These are phyloP conservation scores for Myiopsitta monachus DNA, from an alignment of 2,113 vertebrate genomes.

Conservation along the genomic window DNA sequence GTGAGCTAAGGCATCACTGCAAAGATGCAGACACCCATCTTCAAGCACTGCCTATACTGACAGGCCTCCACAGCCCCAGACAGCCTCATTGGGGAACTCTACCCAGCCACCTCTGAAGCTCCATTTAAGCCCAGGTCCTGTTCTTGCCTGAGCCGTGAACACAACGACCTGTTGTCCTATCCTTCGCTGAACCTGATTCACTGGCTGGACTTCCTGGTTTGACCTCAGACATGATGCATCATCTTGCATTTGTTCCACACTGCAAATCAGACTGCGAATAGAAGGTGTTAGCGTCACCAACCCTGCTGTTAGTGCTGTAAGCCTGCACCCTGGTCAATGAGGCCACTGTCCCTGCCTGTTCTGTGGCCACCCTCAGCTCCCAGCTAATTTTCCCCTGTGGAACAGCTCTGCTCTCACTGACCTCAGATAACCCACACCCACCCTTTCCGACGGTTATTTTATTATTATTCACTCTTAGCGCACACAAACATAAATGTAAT, in stretches of 20 bases:
- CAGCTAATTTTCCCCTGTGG: background rate
- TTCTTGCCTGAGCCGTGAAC: background rate
- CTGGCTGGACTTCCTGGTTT: background rate
- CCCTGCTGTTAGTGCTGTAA: too few species aligned
- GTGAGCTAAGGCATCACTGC: background rate
- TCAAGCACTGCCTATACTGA: background rate
- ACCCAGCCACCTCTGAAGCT: background rate
- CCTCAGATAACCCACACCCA: background rate
- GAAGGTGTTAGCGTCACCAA: background rate
- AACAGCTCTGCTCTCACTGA: background rate
- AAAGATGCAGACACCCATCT: background rate
- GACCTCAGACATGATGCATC: background rate
- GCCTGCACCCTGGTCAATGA: background rate
- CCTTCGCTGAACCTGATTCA: background rate
- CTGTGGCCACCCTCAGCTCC: background rate
- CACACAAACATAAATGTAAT: background rate
- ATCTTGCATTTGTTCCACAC: background rate
- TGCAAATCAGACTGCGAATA: background rate
- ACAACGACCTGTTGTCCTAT: background rate
- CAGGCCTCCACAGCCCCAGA: background rate
- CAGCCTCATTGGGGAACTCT: background rate
- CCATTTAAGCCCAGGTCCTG: background rate
- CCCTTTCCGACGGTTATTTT: background rate
- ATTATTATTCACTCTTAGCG: background rate
- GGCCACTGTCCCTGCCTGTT: background rate